Conservation (phyloP, 2,113 vertebrate species). For the Mohoua ochrocephala region DNA sequence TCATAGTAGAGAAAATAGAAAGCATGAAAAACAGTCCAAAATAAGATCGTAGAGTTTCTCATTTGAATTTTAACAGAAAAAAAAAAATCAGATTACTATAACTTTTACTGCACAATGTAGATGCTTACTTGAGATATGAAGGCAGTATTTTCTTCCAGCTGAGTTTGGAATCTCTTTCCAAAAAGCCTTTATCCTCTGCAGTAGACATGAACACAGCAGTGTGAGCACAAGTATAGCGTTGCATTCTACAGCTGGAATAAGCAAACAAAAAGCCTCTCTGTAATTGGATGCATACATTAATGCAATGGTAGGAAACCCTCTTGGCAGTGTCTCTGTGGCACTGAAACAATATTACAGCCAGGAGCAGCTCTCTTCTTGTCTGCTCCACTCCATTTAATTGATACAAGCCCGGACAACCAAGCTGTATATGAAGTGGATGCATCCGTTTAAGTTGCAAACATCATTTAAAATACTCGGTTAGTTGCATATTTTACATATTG, state of each 20-base stretch:
- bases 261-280: neutral
- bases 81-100: neutral
- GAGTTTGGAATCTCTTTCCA: neutral
- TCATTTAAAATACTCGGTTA: neutral
- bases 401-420: neutral
- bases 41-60: neutral
- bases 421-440: neutral
- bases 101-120: neutral
- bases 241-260: neutral
- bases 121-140: neutral
- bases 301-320: neutral
- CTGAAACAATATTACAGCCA: neutral
- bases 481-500: neutral
- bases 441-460: neutral
- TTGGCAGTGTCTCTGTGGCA: neutral
- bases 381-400: neutral
- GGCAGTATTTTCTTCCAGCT: neutral
- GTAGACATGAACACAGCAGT: neutral
- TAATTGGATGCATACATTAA: neutral
- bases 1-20: neutral
- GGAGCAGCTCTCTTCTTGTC: neutral
- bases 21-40: neutral
- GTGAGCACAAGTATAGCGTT: neutral
- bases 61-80: neutral
- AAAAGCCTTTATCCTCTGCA: neutral